Conservation (phyloP, 2,888 invertebrate genomes). For the Temnothorax unifasciatus region DNA sequence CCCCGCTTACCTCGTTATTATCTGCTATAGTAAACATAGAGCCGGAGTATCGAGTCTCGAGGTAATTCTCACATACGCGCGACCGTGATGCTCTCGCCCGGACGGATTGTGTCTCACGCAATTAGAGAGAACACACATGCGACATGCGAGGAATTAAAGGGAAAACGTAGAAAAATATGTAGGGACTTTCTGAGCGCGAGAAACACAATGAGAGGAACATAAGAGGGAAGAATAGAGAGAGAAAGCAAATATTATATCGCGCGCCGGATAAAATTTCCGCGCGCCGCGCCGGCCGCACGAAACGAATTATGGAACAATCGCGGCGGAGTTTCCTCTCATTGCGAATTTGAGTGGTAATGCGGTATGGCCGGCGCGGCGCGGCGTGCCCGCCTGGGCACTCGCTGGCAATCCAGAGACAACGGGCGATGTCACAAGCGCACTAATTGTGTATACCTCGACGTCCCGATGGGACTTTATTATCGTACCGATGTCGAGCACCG, state of each 20-base stretch:
- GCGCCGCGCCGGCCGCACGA: slow-evolving; percentile 26
- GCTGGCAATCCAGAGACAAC: slow-evolving; percentile 39
- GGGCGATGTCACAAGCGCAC: slow-evolving; percentile 47
- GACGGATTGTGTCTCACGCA: slow-evolving; percentile 47
- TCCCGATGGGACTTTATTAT: slow-evolving; percentile 69
- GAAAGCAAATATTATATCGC: slow-evolving; percentile 52
- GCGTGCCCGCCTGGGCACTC: background rate
- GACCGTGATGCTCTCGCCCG: background rate
- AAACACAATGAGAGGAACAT: background rate
- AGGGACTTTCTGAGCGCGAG: slow-evolving; percentile 31
- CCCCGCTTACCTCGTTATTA: slow-evolving; percentile 45
- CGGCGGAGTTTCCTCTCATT: slow-evolving; percentile 44
- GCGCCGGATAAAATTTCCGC: slow-evolving; percentile 53
- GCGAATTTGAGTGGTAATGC: slow-evolving; percentile 59
- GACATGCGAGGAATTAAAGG: slow-evolving; percentile 27
- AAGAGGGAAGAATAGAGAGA: slow-evolving; percentile 8
- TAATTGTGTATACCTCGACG: slow-evolving; percentile 48
- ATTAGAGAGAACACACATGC: slow-evolving; percentile 26
- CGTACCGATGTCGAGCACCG: slow-evolving; percentile 62
- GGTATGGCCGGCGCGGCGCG: background rate
- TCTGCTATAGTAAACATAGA: slow-evolving; percentile 28
- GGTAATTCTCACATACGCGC: slow-evolving; percentile 28
- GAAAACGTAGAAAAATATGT: slow-evolving; percentile 22
- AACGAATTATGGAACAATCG: slow-evolving; percentile 61
- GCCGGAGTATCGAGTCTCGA: slow-evolving; percentile 26